These are phyloP conservation scores for Scelioninae gen. 2 DNA, from an alignment of 2,888 invertebrate species.

Conservation along the genomic window DNA sequence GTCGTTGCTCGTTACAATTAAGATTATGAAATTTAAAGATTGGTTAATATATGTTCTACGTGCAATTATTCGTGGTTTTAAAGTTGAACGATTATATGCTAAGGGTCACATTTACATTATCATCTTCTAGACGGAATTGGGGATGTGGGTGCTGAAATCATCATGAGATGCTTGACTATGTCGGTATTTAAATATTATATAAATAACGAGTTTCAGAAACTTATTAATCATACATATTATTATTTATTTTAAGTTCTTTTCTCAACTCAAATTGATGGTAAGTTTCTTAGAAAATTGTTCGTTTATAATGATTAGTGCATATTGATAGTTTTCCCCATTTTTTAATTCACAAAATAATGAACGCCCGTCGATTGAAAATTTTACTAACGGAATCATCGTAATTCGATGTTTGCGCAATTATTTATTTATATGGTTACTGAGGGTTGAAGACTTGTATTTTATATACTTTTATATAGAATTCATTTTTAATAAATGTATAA, in stretches of 20 bases:
- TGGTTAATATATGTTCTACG: no score
- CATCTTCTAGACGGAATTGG: no score
- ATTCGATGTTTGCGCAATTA: constrained; percentile 13
- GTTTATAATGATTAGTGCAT: constrained; percentile 38
- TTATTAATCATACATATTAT: constrained; percentile 23
- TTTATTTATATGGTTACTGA: constrained; percentile 26
- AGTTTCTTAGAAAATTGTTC: constrained; percentile 27
- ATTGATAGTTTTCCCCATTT: constrained; percentile 26
- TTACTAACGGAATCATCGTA: constrained; percentile 18
- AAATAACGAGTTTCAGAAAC: constrained; percentile 33
- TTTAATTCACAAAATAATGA: constrained; percentile 5
- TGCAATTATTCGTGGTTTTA: no score
- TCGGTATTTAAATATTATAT: background rate
- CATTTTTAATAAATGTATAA: no score
- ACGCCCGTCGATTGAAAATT: constrained; percentile 9
- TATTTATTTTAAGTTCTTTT: constrained; percentile 6
- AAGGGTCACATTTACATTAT: no score
- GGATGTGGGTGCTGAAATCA: no score
- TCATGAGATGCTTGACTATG: background rate
- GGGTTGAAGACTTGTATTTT: constrained; percentile 40
- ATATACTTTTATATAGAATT: constrained; percentile 56
- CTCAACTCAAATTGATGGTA: background rate
- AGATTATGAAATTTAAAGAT: no score
- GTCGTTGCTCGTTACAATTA: no score
- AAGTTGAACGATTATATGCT: no score